Base-by-base conservation (phyloP, 37 sponge, comb jelly and placozoan genomes). In the Beroe ovata region DNA sequence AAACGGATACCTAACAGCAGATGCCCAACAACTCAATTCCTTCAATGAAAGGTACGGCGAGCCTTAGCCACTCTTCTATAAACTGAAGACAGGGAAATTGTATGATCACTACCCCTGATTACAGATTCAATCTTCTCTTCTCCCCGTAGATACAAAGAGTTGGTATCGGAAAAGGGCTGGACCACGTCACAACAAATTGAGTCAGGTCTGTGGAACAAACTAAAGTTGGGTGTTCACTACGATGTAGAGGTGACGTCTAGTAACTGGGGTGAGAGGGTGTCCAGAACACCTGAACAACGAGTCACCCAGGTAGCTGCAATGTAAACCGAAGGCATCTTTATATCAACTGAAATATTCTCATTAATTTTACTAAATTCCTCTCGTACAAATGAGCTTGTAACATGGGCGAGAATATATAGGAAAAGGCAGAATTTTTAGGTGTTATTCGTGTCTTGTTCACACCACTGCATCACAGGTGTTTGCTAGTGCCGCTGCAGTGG, bases 211-310 rank as follows among this genome's bases (percentile, higher is more conserved):
- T 77, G 84, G 84, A 77, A 36, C 54, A 77, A 77, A 21, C 23
- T 77, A 26, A 77, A 77, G 54, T 19, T 77, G 23, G 84, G 84
- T 28, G 54, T 77, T 77, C 84, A 77, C 23, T 23, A 77, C 54
- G 84, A 77, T 36, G 84, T 25, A 23, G 84, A 77, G 23, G 84
- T 77, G 4, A 77, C 84, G 2, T 37, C 84, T 42, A 11, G 8
- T 21, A 35, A 42, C 28, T 77, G 42, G 54, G 84, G 84, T 8
- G 0, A 1, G 1, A 36, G 4, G 23, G 25, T 77, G 28, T 42
- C 84, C 23, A 41, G 21, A 1, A 25, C 22, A 2, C 84, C 84
- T 42, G 47, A 20, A 8, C 84, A 36, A 22, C 41, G 47, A 1
- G 6, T 77, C 0, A 77, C 84, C 8, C 84, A 77, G 84, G 84